These are phyloP conservation scores for Globia sparganii DNA, from an alignment of 2,888 invertebrate species.

Conservation along the genomic window DNA sequence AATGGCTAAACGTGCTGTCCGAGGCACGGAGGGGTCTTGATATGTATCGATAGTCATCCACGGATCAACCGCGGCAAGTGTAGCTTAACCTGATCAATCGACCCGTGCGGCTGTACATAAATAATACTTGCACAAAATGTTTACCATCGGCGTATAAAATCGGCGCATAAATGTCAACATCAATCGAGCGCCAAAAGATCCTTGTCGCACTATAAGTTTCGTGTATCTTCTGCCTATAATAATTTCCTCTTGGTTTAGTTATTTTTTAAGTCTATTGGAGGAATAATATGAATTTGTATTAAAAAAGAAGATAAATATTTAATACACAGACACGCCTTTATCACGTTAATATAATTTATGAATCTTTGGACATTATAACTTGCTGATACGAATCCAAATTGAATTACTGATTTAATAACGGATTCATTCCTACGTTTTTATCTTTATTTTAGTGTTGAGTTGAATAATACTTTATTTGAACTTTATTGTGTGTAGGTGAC, in stretches of 20 bases:
- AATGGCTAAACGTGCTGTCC: too few species aligned
- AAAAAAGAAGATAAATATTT: background rate
- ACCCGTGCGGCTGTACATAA: too few species aligned
- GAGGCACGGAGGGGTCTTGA: too few species aligned
- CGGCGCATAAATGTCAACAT: too few species aligned
- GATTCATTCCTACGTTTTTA: conserved; percentile 16
- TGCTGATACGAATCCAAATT: conserved; percentile 36
- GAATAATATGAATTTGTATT: background rate
- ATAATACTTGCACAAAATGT: background rate
- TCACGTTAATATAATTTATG: background rate
- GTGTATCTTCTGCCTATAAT: background rate
- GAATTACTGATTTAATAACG: conserved; percentile 20
- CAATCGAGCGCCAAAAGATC: background rate
- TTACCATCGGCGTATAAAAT: too few species aligned
- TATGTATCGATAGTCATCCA: too few species aligned
- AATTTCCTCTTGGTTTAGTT: background rate
- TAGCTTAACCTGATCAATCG: too few species aligned
- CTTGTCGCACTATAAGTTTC: background rate
- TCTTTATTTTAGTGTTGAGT: conserved; percentile 9
- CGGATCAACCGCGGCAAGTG: too few species aligned
- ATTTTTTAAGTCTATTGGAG: background rate
- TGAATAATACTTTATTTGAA: conserved; percentile 14
- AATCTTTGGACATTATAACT: conserved; percentile 2
- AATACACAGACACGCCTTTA: background rate
- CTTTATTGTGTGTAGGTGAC: background rate